A percentile compares a stretch with the other conserved stretches of the same genome.
Conservation (phyloP, 2,797 vertebrate species). For the Dendrocincla tyrannina region DNA sequence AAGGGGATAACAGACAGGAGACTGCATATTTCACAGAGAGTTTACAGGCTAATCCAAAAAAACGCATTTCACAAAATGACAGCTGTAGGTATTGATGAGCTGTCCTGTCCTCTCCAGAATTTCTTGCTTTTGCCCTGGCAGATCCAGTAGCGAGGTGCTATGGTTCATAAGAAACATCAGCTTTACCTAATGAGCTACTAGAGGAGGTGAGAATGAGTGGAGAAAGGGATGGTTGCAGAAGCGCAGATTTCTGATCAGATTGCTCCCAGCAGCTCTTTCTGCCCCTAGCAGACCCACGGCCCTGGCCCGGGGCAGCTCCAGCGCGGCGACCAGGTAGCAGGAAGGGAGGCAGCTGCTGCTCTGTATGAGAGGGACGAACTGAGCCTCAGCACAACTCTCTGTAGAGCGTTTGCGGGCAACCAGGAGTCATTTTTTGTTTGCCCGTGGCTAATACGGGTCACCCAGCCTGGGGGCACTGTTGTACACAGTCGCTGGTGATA, state of each 20-base stretch:
- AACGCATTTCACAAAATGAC: not conserved
- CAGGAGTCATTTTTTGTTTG: not conserved
- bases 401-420: fast-evolving
- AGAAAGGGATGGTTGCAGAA: not conserved
- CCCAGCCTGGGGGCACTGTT: not conserved
- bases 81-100: not conserved
- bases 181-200: not conserved
- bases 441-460: fast-evolving
- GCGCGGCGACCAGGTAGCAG: fast-evolving
- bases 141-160: not conserved
- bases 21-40: not conserved
- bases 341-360: not conserved
- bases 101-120: not conserved
- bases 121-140: not conserved
- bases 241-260: fast-evolving
- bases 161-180: not conserved
- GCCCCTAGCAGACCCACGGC: fast-evolving
- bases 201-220: not conserved
- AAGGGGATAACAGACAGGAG: not conserved
- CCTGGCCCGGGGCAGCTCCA: not conserved
- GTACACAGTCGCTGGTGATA: fast-evolving
- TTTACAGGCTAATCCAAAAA: not conserved
- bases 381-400: fast-evolving
- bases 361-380: fast-evolving
- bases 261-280: not conserved